Percentiles rank a stretch among this genome's conserved stretches.
phyloP scores from a whole-genome alignment of 2,888 invertebrate species.

The Amblyjoppa proteus region DNA sequence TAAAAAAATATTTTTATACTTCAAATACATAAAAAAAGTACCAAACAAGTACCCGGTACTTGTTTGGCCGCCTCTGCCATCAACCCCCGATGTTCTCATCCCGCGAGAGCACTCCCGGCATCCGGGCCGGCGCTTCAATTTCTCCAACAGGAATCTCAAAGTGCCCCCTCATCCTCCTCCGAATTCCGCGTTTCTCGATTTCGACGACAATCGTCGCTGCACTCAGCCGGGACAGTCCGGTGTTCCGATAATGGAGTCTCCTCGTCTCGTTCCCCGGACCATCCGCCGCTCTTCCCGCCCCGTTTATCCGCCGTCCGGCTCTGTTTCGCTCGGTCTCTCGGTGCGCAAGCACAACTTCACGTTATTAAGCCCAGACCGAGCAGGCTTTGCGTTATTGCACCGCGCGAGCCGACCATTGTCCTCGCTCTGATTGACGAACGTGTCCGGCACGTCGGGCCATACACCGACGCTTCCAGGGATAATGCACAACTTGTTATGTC shows the following conservation, averaged over 20 bases:
- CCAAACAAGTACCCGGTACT: too few species aligned
- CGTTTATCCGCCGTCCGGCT: constrained; percentile 14
- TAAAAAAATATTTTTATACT: too few species aligned
- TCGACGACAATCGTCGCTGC: constrained; percentile 39
- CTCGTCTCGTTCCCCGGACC: constrained; percentile 26
- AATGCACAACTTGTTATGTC: not conserved
- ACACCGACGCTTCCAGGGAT: constrained; percentile 10
- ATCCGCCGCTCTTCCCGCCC: constrained; percentile 1
- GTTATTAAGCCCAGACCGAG: constrained; percentile 26
- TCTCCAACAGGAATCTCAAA: constrained; percentile 52
- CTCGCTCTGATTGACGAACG: constrained; percentile 58
- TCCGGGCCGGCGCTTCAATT: constrained; percentile 58
- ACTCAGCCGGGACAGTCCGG: constrained; percentile 41
- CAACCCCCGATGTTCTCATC: constrained; percentile 36
- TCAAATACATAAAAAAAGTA: too few species aligned
- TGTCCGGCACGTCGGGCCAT: constrained; percentile 55
- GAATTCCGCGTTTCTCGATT: constrained; percentile 50
- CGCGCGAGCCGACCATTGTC: constrained; percentile 44
- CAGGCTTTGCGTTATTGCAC: constrained; percentile 36
- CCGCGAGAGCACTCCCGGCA: constrained; percentile 48
- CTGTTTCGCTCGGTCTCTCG: constrained; percentile 20
- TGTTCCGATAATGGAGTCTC: constrained; percentile 50
- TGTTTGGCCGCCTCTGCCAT: constrained; percentile 3
- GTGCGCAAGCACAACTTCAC: constrained; percentile 38
- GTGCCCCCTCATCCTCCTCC: constrained; percentile 8